Base-by-base conservation (phyloP, 1,140 invertebrate genomes). In the Apis laboriosa region DNA sequence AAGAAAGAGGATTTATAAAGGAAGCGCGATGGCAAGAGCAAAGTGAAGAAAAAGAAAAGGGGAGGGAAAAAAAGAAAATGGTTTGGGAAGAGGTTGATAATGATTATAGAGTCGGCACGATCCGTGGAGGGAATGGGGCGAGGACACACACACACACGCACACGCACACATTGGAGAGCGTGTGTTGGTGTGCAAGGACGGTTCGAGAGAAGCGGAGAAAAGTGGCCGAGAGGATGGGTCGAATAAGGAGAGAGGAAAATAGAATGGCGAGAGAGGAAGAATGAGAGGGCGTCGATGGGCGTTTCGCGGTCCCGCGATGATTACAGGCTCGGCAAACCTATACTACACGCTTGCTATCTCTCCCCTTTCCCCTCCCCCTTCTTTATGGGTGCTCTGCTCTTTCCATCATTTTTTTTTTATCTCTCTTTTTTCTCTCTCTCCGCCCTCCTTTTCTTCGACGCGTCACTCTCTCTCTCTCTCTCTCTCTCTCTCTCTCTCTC, bases 291-390 rank as follows among this genome's bases (percentile, higher is more conserved):
- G 93, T 93, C 91, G 92, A 91, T 93, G 93, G 94, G 93, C 92
- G 93, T 92, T 93, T 90, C 90, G 93, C 93, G 94, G 93, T 90
- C 91, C 90, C 90, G 92, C 92, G 92, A 93, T 93, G 93, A 94
- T 94, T 94, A 94, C 93, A 93, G 93, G 85, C 91, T 91, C 89
- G 89, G 89, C 90, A 89, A 92, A 91, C 92, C 93, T 92, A 91
- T 93, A 94, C 93, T 93, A 93, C 91, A 92, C 92, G 89, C 90
- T 89, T 3, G 82, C 86, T 84, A 78, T 90, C 88, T 89, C 88
- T 82, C 81, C 88, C 80, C 84, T 75, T 63, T n/a, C n/a, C 77
- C 80, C 76, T 24, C 60, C 24, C 0, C 75, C 56, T 86, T 83
- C 84, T 81, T 84, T 77, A 77, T 78, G 67, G 51, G 24, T 71